Base-by-base conservation (phyloP, 2,797 vertebrate species). In the Xenentodon cancila region DNA sequence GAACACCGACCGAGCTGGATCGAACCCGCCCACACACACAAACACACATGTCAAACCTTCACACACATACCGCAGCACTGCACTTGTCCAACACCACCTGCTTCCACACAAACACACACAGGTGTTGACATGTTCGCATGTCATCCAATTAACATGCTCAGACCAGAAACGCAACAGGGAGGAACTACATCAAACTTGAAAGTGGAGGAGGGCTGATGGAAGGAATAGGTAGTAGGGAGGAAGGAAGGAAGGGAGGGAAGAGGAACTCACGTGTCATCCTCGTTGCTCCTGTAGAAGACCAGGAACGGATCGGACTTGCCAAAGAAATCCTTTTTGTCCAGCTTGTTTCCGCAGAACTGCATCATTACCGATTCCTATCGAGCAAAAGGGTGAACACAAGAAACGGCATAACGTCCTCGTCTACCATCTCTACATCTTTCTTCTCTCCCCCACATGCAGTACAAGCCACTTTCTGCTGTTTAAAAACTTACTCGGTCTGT, bases 301-400 rank as follows among this genome's bases (percentile, higher is more conserved):
- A 97, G 90, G 81, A 97, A 97, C 32, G 96, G 96, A 80, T 97
- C 96, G 0, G 96, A 97, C 86, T 97, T 97, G 64, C 96, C 96
- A 21, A 97, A 97, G 89, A 97, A 97, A 86, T 97, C 96, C 82
- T 97, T 97, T 88, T 97, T 97, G 92, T 97, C 96, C 71, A 97
- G 77, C 75, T 97, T 96, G 91, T 97, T 97, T 2, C 95, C 96
- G 64, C 96, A 97, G 84, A 97, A 96, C 70, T 97, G 96, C 95
- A 97, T 96, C 93, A 96, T 89, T 72, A 96, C 96, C 0, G 95
- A 94, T 87, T 97, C 96, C 96, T 97, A 59, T 80, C 9, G 20
- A 48, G 59, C n/a, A 55, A 32, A 19, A 52, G 47, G 13, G 7
- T 13, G 8, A 4, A 52, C 3, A 25, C 1, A 15, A 9, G 21